Evolutionary conservation across 2,797 vertebrate species (phyloP).

Genomic region (Coilia nasus): DNA sequence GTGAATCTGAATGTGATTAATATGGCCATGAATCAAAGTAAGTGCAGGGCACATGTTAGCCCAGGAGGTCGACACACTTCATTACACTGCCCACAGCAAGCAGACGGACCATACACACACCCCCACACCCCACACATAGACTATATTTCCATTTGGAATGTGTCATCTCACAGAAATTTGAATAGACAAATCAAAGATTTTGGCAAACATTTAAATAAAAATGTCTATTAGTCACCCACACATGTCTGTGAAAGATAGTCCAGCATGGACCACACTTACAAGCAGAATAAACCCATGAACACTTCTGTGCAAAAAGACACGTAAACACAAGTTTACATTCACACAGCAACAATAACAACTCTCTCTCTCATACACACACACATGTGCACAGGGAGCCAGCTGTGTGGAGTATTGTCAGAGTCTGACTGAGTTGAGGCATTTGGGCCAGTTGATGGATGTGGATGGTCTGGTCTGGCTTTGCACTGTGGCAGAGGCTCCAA

Average conservation of each 20-base stretch:
- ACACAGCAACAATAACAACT: too few species aligned
- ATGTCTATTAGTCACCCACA: background rate
- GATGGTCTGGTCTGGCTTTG: conserved; percentile 70
- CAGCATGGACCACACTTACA: background rate
- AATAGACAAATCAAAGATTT: conserved; percentile 27
- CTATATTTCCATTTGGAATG: conserved; percentile 43
- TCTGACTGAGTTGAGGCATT: background rate
- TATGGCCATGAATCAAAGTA: conserved; percentile 34
- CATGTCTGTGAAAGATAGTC: background rate
- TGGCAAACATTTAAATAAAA: conserved; percentile 15
- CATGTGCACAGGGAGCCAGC: background rate
- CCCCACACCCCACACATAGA: too few species aligned
- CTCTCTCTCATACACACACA: background rate
- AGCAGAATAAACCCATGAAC: background rate
- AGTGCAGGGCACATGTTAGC: conserved; percentile 48
- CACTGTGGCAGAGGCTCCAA: conserved; percentile 73
- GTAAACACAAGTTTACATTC: background rate
- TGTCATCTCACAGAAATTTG: conserved; percentile 42
- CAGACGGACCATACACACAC: conserved; percentile 9
- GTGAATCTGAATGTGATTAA: conserved; percentile 13
- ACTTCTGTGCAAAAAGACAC: background rate
- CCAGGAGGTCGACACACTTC: conserved; percentile 45
- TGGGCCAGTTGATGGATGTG: conserved; percentile 63
- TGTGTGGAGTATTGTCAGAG: background rate
- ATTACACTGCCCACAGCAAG: conserved; percentile 51